Evolutionary conservation across 2,797 vertebrate genomes (phyloP).

Genomic region (Bryconaethiops microstoma): DNA sequence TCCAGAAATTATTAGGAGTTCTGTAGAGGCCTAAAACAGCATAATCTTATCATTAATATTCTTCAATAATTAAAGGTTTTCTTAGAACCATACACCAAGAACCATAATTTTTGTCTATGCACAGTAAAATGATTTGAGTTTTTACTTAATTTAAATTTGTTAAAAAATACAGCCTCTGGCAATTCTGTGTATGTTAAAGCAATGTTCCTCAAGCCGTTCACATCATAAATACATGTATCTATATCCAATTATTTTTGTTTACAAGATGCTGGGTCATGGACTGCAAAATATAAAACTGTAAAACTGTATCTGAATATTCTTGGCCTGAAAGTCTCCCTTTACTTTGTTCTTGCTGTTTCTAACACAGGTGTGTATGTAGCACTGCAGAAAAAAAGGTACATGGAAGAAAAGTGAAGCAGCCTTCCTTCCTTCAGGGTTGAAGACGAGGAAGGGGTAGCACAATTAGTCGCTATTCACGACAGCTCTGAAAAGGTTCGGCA

Average conservation of each 20-base stretch:
- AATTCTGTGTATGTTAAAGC: no score
- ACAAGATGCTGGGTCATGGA: not conserved
- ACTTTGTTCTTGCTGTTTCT: not conserved
- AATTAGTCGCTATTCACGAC: conserved; percentile 49
- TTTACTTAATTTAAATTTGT: not conserved
- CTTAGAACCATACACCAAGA: not conserved
- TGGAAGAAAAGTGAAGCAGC: conserved; percentile 1
- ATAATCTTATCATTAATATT: not conserved
- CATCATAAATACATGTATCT: not conserved
- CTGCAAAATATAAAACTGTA: not conserved
- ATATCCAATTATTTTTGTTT: conserved; percentile 20
- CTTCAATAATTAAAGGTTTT: not conserved
- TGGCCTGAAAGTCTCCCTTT: not conserved
- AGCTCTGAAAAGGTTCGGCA: conserved; percentile 42
- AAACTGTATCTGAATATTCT: not conserved
- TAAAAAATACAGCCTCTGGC: not conserved
- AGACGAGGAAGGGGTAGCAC: conserved; percentile 26
- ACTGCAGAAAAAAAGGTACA: not conserved
- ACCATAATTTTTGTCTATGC: no score
- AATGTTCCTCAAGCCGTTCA: not conserved
- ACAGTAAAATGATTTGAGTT: no score
- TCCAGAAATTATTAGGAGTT: no score
- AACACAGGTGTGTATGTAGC: not conserved
- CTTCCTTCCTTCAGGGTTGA: conserved; percentile 15
- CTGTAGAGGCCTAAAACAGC: no score